Percentiles rank a stretch among this genome's conserved stretches.
Evolutionary conservation across 64 coral and sea anemone species (phyloP).

Genomic region (Actinia equina): DNA sequence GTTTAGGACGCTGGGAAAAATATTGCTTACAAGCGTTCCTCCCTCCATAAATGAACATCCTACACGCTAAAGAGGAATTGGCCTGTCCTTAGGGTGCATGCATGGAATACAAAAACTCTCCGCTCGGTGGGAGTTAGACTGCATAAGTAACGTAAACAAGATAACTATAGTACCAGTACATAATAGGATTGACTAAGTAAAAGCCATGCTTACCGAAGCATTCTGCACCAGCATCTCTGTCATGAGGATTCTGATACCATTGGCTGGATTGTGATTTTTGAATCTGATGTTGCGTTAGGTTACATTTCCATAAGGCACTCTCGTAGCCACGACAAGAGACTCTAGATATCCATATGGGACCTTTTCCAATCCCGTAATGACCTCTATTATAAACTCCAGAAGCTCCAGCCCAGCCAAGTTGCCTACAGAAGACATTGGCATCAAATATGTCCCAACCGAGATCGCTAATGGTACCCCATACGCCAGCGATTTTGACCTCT

Average conservation of each 20-base stretch:
- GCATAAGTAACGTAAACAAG: too few species aligned
- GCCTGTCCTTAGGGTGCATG: too few species aligned
- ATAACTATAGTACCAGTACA: too few species aligned
- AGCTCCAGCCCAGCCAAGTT: slow-evolving; percentile 27
- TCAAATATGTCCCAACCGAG: slow-evolving; percentile 61
- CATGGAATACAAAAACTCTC: too few species aligned
- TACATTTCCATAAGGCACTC: slow-evolving; percentile 9
- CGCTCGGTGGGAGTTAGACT: too few species aligned
- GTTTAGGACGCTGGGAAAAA: too few species aligned
- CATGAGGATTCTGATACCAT: neutral
- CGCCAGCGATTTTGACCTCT: slow-evolving; percentile 46
- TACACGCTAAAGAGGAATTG: too few species aligned
- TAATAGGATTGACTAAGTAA: neutral
- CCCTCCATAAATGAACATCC: too few species aligned
- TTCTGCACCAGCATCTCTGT: slow-evolving; percentile 16
- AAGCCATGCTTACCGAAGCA: neutral
- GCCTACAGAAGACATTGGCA: slow-evolving; percentile 53
- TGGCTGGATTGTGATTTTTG: neutral
- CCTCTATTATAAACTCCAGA: slow-evolving; percentile 9
- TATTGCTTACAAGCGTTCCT: too few species aligned
- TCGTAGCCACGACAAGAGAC: slow-evolving; percentile 8
- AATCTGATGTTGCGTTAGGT: slow-evolving; percentile 16
- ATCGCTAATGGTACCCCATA: slow-evolving; percentile 50
- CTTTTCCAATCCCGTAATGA: neutral
- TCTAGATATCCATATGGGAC: neutral